Conservation (phyloP, 2,113 vertebrate species). For the Chascanopsetta lugubris region DNA sequence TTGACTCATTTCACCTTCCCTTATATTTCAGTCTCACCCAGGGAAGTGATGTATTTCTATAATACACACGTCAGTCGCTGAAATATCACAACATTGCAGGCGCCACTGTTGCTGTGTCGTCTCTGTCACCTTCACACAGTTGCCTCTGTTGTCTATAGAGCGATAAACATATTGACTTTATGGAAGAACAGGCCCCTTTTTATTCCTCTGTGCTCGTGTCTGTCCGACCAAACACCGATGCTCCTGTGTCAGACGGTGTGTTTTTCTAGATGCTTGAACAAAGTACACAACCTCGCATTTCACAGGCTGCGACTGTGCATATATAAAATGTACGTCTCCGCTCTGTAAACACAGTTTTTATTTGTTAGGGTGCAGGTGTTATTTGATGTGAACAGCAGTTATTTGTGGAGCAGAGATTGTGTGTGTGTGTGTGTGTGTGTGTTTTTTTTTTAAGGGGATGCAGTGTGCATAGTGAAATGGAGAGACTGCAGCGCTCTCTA, state of each 20-base stretch:
- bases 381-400: not conserved
- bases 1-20: no score
- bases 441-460: no score
- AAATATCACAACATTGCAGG: no score
- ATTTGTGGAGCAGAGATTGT: not conserved
- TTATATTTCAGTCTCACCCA: no score
- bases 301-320: not conserved
- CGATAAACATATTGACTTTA: not conserved
- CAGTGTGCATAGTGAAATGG: slow-evolving; percentile 5
- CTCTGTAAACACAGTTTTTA: slow-evolving; percentile 4
- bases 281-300: not conserved
- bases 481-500: slow-evolving; percentile 63
- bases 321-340: not conserved
- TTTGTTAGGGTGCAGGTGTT: not conserved
- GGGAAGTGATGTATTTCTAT: no score
- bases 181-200: not conserved
- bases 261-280: not conserved
- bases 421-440: no score
- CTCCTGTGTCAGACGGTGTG: not conserved
- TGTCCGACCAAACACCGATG: not conserved
- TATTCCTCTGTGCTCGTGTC: not conserved
- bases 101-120: no score
- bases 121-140: not conserved
- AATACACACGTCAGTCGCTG: no score
- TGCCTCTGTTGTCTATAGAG: not conserved